phyloP scores from a whole-genome alignment of 2,113 vertebrate species.

The Chlorodrepanis virens region DNA sequence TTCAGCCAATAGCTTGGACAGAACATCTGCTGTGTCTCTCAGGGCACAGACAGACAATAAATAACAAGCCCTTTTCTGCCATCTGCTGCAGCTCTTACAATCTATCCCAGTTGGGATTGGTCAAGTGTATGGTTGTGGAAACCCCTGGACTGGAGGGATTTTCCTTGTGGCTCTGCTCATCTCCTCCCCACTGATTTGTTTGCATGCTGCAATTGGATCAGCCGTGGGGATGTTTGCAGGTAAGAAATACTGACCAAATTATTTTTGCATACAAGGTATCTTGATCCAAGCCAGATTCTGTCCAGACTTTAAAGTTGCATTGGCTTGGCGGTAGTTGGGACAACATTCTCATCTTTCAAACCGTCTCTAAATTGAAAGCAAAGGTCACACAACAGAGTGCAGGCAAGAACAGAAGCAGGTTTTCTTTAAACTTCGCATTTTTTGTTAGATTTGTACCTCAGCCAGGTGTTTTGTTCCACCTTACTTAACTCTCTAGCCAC shows the following conservation, averaged over 20 bases:
- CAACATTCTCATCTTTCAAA: not conserved
- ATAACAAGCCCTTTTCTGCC: not conserved
- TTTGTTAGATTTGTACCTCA: not conserved
- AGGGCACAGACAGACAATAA: not conserved
- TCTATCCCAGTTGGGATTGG: conserved; percentile 87
- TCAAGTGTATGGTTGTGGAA: conserved; percentile 93
- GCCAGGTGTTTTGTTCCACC: not conserved
- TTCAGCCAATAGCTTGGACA: not conserved
- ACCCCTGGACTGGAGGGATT: conserved; percentile 89
- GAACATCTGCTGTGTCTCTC: not conserved
- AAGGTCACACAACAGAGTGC: not conserved
- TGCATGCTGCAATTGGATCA: conserved; percentile 88
- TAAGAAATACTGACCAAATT: not conserved
- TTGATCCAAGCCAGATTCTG: not conserved
- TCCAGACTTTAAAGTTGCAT: not conserved
- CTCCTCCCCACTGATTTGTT: conserved; percentile 88
- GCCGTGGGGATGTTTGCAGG: conserved; percentile 88
- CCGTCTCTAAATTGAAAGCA: not conserved
- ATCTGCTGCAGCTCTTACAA: conserved; percentile 79
- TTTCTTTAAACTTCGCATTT: not conserved
- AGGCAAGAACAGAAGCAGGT: not conserved
- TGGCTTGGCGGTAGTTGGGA: rapidly evolving
- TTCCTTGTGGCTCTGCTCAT: conserved; percentile 87
- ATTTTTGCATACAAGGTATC: not conserved
- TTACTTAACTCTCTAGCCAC: not conserved